phyloP scores from a whole-genome alignment of 2,113 vertebrate species.

The Orthochromis malagaraziensis region DNA sequence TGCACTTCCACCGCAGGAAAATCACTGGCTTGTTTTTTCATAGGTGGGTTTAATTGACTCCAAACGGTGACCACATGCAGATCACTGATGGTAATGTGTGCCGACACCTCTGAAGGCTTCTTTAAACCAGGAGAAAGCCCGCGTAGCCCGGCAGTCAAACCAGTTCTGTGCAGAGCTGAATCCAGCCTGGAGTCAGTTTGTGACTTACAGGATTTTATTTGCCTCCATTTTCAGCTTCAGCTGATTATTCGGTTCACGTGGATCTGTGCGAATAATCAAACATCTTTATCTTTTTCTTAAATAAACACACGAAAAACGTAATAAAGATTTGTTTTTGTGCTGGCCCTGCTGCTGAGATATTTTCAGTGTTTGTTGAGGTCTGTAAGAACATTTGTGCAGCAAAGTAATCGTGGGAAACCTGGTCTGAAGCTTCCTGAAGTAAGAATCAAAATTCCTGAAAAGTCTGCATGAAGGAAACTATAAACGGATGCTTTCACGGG shows the following conservation, averaged over 20 bases:
- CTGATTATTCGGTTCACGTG: not conserved
- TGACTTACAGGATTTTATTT: not conserved
- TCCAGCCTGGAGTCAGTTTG: not conserved
- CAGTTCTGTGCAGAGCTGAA: not conserved
- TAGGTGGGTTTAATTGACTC: not conserved
- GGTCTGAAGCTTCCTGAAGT: not conserved
- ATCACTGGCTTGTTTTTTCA: not conserved
- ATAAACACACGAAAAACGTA: not conserved
- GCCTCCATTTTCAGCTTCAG: not conserved
- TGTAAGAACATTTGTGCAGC: not conserved
- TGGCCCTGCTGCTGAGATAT: not conserved
- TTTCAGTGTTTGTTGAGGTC: not conserved
- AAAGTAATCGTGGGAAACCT: not conserved
- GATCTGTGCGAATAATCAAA: not conserved
- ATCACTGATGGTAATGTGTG: not conserved
- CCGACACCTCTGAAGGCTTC: not conserved
- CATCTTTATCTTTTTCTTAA: not conserved
- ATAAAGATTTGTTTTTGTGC: not conserved
- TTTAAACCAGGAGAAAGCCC: not conserved
- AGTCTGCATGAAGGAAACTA: not conserved
- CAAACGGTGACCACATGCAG: not conserved
- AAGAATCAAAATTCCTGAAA: not conserved
- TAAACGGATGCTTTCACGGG: not conserved
- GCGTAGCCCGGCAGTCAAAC: not conserved
- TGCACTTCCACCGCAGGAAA: not conserved